Evolutionary conservation across 2,888 invertebrate species (phyloP), one percentile per base, ranked within the genome.

Genomic region (Actias luna): DNA sequence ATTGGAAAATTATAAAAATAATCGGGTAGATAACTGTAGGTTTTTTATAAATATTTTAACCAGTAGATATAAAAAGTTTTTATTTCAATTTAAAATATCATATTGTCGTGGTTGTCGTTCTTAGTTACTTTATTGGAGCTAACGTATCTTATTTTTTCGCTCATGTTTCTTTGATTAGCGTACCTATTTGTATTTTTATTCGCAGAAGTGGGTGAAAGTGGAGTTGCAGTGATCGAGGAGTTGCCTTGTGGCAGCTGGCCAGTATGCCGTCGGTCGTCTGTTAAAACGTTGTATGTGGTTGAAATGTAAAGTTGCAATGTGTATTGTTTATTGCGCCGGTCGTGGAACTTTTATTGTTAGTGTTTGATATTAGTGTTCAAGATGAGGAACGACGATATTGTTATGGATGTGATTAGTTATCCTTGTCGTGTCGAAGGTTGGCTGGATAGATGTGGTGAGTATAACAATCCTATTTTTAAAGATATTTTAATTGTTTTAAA

Each of bases 351-450:
- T 29, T 29, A 29, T 29, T 55, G 55, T 55, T 55, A 25, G 68
- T 72, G 69, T 77, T 67, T 71, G 18, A 36, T 61, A 80, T 82
- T 78, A 72, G 75, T 78, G 80, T 67, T 64, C 74, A 85, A 83
- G 70, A 90, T 90, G 90, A 87, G 79, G 77, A 80, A 75, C 70
- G 76, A 80, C 68, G 82, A 85, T 71, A 25, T 50, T 50, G 74
- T 69, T 67, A 67, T 74, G 69, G 70, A 88, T 67, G 83, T 84
- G 71, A 92, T 92, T 66, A 76, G 83, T 60, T 92, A 87, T 67
- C 92, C 92, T 29, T 92, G 92, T 74, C 87, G 91, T 57, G 92
- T 86, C 22, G 92, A 92, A 73, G 92, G 92, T 55, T 92, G 92
- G 92, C 80, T 92, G 27, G 85, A 92, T 66, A 82, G 88, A 88